Conservation (phyloP, 2,888 invertebrate species). For the Hedychridium roseum region DNA sequence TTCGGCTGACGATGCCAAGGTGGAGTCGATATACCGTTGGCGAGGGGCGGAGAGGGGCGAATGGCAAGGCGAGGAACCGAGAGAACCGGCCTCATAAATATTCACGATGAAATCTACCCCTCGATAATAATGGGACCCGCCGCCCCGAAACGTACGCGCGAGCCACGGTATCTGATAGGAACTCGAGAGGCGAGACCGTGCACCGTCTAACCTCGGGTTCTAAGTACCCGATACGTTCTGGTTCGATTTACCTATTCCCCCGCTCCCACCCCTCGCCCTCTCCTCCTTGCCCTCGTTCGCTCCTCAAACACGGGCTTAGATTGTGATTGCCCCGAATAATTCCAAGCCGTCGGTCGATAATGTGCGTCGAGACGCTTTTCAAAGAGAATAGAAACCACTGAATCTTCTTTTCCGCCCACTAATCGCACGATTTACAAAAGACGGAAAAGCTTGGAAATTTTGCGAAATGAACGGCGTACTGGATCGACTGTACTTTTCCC, state of each 20-base stretch:
- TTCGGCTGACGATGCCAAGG: conserved; percentile 21
- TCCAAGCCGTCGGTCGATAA: too few relatives aligned
- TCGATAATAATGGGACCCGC: conserved; percentile 63
- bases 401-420: too few relatives aligned
- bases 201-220: conserved; percentile 35
- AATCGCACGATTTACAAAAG: too few relatives aligned
- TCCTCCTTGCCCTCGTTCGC: conserved; percentile 8
- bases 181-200: conserved; percentile 25
- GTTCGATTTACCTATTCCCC: conserved; percentile 20
- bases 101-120: conserved; percentile 63
- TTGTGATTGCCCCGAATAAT: too few relatives aligned
- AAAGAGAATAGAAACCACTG: too few relatives aligned
- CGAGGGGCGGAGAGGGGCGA: conserved; percentile 19
- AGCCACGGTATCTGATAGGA: conserved; percentile 45
- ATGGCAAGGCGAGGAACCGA: conserved; percentile 34
- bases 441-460: too few relatives aligned
- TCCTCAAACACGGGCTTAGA: too few relatives aligned
- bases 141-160: conserved; percentile 54
- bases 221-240: conserved; percentile 34
- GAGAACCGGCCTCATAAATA: conserved; percentile 58
- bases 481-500: too few relatives aligned
- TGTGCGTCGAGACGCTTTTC: too few relatives aligned
- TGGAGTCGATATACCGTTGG: too few relatives aligned
- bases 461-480: too few relatives aligned
- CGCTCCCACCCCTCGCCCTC: conserved; percentile 13